Percentiles rank a stretch among this genome's conserved stretches.
phyloP scores from a whole-genome alignment of 2,888 invertebrate species.

The Griposia aprilina region DNA sequence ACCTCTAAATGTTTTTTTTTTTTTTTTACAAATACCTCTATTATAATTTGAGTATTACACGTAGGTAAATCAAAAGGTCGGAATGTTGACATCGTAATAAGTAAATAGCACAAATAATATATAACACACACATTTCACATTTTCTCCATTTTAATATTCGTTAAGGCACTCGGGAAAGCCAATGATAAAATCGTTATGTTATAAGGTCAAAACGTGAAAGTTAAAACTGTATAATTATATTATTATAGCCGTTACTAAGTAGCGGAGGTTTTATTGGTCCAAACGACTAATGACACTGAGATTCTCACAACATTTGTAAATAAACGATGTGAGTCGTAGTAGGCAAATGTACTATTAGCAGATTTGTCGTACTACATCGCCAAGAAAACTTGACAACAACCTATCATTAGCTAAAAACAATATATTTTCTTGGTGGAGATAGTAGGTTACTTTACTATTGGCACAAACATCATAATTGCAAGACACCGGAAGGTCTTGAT shows the following conservation, averaged over 20 bases:
- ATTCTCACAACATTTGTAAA: conserved; percentile 19
- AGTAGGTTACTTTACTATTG: background rate
- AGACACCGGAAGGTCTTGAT: conserved; percentile 21
- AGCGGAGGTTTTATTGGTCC: conserved; percentile 17
- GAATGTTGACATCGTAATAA: conserved; percentile 2
- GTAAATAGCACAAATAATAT: conserved; percentile 11
- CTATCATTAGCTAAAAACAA: background rate
- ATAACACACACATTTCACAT: too few relatives aligned
- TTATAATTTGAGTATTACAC: background rate
- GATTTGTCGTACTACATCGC: background rate
- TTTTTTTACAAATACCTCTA: conserved; percentile 4
- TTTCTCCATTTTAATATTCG: conserved; percentile 40
- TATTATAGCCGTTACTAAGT: conserved; percentile 28
- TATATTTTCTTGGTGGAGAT: background rate
- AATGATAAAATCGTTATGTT: background rate
- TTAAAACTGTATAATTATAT: conserved; percentile 44
- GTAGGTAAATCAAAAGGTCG: background rate
- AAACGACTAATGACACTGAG: background rate
- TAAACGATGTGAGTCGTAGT: background rate
- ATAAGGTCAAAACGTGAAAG: conserved; percentile 53
- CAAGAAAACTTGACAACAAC: background rate
- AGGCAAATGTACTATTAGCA: background rate
- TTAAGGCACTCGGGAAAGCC: conserved; percentile 16
- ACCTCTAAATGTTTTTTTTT: too few relatives aligned
- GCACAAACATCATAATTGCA: conserved; percentile 3